A percentile compares a stretch with the other conserved stretches of the same genome.
Conservation (phyloP, 1,140 invertebrate species). For the Drosophila takahashii region DNA sequence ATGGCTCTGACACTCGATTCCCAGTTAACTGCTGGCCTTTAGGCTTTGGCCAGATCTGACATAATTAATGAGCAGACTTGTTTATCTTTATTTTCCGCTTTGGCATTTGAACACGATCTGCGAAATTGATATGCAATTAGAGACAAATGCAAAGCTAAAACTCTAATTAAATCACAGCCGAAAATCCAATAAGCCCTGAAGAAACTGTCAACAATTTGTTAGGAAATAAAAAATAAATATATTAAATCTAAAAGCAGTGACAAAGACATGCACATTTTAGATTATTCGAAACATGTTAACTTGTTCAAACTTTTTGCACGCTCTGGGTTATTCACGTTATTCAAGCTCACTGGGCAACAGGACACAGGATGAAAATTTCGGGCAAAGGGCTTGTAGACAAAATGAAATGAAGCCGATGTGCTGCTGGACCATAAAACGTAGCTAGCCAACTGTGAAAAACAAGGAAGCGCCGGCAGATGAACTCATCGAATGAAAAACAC, state of each 20-base stretch:
- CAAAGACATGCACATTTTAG: constrained; percentile 30
- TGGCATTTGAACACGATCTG: constrained; percentile 9
- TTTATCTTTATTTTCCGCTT: neutral
- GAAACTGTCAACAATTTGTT: constrained; percentile 16
- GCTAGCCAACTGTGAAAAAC: constrained; percentile 69
- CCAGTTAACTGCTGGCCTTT: constrained; percentile 17
- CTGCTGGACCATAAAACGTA: constrained; percentile 57
- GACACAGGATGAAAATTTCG: constrained; percentile 31
- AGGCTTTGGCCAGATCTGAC: constrained; percentile 12
- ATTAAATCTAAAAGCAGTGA: neutral
- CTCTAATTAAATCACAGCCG: constrained; percentile 34
- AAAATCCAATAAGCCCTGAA: constrained; percentile 28
- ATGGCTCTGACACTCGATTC: constrained; percentile 32
- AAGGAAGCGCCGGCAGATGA: constrained; percentile 19
- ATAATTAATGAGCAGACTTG: constrained; percentile 20
- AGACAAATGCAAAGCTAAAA: constrained; percentile 5
- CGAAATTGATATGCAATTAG: constrained; percentile 49
- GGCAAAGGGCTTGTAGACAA: constrained; percentile 61
- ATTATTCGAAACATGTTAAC: constrained; percentile 51
- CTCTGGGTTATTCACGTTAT: constrained; percentile 31
- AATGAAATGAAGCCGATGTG: constrained; percentile 56
- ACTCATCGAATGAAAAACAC: neutral
- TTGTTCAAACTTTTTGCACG: constrained; percentile 27
- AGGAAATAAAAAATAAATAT: constrained; percentile 12
- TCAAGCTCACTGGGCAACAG: constrained; percentile 57